Evolutionary conservation across 2,888 invertebrate genomes (phyloP), one percentile per base, ranked within the genome.

Genomic region (Drosophila infuscata): DNA sequence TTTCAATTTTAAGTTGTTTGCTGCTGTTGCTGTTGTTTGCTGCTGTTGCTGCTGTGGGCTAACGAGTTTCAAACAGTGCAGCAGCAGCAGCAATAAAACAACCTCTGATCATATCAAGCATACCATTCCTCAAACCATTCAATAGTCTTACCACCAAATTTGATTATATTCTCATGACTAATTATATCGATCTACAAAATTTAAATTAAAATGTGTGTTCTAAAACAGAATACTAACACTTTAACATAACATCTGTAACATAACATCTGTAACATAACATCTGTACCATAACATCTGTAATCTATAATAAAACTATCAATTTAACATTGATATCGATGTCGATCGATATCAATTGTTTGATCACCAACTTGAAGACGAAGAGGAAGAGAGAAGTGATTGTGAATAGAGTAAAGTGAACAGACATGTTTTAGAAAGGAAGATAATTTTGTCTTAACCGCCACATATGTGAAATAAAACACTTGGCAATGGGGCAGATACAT

Each of bases 1-100:
- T 87, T 87, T 84, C 81, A 87, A 84, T 87, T 87, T 87, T 58
- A 84, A 76, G 70, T 74, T 80, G 76, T 67, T 74, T 53, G 63
- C 56, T 66, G 70, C 53, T 64, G 54, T 57, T 69, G 68, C 12
- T 17, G 57, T 17, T 70, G 30, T n/a, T n/a, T 36, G 35, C 12
- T 67, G 61, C 15, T 66, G 36, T 17, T 70, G 56, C 30, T 59
- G 69, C 53, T 70, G 66, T 79, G 71, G 81, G 71, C 68, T 74
- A 82, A 86, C 86, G 58, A 84, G 81, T 82, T 81, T 76, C 35
- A 68, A 69, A 62, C 56, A 59, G 51, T 68, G 53, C 56, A 65
- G 46, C 59, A 62, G 46, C 59, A 62, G 53, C 52, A n/a, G 20
- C 35, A 30, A 35, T 17, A 63, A 62, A 54, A 32, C 12, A 29